A percentile compares a stretch with the other conserved stretches of the same genome.
Conservation (phyloP, 2,888 invertebrate species). For the Stenchaetothrips biformis region DNA sequence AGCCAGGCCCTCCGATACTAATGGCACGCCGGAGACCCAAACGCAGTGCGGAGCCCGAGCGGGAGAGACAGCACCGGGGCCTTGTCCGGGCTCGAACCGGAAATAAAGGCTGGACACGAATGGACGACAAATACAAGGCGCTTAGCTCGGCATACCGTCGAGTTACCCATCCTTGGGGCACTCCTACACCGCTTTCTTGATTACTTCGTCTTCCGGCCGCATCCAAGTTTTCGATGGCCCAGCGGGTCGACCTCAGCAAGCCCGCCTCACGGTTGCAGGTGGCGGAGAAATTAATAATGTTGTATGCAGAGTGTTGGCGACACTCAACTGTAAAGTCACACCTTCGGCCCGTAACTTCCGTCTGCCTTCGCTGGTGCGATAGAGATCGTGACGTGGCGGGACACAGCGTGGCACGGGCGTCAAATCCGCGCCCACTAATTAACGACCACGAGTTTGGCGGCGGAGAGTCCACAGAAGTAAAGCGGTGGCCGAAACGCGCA, state of each 20-base stretch:
- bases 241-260: too few relatives aligned
- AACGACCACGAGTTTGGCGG: neutral
- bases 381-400: too few relatives aligned
- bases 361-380: too few relatives aligned
- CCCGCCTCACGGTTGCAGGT: too few relatives aligned
- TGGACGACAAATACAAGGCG: slow-evolving; percentile 15
- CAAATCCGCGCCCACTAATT: neutral
- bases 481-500: neutral
- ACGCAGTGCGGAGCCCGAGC: neutral
- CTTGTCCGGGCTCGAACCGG: too few relatives aligned
- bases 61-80: too few relatives aligned
- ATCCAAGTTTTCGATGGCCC: too few relatives aligned
- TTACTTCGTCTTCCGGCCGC: slow-evolving; percentile 2
- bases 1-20: neutral
- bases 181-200: neutral
- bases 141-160: neutral
- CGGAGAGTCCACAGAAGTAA: neutral
- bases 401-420: neutral
- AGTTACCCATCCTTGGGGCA: neutral
- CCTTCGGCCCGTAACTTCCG: too few relatives aligned
- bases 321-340: too few relatives aligned
- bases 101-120: neutral
- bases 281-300: too few relatives aligned
- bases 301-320: too few relatives aligned
- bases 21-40: slow-evolving; percentile 6